These are phyloP conservation scores for Synodontis membranacea DNA, from an alignment of 2,113 vertebrate genomes.

Conservation along the genomic window DNA sequence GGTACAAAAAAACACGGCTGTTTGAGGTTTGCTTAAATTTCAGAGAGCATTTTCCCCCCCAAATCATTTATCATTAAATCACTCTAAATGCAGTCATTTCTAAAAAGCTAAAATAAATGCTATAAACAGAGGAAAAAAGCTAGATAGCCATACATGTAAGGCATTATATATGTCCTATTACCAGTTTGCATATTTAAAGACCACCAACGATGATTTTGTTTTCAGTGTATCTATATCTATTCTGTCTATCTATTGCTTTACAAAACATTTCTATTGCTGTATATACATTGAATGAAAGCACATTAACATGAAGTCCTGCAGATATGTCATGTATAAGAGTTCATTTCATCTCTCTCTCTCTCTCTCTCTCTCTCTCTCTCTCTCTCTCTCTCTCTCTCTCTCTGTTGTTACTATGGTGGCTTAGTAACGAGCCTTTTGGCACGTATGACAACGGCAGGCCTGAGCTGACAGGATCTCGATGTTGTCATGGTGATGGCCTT, in stretches of 20 bases:
- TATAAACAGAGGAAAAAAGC: too few species aligned
- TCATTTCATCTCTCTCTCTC: constrained; percentile 38
- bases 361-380: constrained; percentile 41
- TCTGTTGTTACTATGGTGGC: neutral
- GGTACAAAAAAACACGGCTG: neutral
- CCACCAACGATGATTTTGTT: too few species aligned
- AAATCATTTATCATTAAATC: neutral
- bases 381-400: constrained; percentile 3
- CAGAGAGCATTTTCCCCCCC: too few species aligned
- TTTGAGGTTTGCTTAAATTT: neutral
- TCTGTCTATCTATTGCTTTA: too few species aligned
- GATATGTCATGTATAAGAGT: neutral
- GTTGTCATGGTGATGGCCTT: constrained; percentile 69
- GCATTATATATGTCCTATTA: neutral
- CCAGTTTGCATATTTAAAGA: neutral
- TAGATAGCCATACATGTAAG: neutral
- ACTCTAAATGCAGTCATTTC: neutral
- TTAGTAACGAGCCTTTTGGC: constrained; percentile 83
- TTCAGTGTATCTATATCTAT: neutral
- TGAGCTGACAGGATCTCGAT: constrained; percentile 81
- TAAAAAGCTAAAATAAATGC: too few species aligned
- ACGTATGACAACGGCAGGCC: constrained; percentile 85
- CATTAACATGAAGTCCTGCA: neutral
- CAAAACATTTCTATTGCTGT: neutral
- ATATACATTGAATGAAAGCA: neutral